These are phyloP conservation scores for Listronotus oregonensis DNA, from an alignment of 1,140 invertebrate genomes.

Conservation along the genomic window DNA sequence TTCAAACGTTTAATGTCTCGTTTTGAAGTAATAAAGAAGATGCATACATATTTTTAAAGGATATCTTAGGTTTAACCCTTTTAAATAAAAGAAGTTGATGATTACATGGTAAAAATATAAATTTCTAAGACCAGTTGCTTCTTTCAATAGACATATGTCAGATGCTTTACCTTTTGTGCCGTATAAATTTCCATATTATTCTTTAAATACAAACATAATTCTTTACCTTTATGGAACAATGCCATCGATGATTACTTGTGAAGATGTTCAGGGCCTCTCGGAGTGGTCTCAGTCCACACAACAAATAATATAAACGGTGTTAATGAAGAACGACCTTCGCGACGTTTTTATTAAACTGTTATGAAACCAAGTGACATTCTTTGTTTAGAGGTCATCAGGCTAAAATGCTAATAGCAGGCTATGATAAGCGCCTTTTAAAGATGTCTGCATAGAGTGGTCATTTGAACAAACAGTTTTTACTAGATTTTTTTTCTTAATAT, in stretches of 20 bases:
- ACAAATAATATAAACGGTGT: conserved; percentile 25
- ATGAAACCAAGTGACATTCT: conserved; percentile 47
- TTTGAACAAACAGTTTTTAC: too few species aligned
- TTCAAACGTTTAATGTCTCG: too few species aligned
- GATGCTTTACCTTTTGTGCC: neutral
- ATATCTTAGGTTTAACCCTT: too few species aligned
- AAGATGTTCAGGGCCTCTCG: conserved; percentile 13
- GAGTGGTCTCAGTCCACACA: conserved; percentile 15
- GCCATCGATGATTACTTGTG: conserved; percentile 11
- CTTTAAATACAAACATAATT: conserved; percentile 7
- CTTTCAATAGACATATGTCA: conserved; percentile 22
- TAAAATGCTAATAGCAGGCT: conserved; percentile 29
- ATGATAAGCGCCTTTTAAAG: conserved; percentile 7
- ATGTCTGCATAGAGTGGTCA: conserved; percentile 10
- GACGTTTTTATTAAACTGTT: conserved; percentile 32
- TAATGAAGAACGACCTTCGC: conserved; percentile 44
- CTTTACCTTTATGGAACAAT: conserved; percentile 15
- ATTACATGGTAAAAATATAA: neutral
- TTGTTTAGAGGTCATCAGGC: conserved; percentile 42
- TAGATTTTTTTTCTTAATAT: too few species aligned
- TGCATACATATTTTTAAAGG: too few species aligned
- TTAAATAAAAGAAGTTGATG: too few species aligned
- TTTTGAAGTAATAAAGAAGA: too few species aligned
- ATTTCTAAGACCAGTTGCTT: conserved; percentile 5
- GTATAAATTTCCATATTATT: neutral